Evolutionary conservation across 1,140 invertebrate genomes (phyloP), one percentile per base, ranked within the genome.

Genomic region (Macrobrachium rosenbergii): DNA sequence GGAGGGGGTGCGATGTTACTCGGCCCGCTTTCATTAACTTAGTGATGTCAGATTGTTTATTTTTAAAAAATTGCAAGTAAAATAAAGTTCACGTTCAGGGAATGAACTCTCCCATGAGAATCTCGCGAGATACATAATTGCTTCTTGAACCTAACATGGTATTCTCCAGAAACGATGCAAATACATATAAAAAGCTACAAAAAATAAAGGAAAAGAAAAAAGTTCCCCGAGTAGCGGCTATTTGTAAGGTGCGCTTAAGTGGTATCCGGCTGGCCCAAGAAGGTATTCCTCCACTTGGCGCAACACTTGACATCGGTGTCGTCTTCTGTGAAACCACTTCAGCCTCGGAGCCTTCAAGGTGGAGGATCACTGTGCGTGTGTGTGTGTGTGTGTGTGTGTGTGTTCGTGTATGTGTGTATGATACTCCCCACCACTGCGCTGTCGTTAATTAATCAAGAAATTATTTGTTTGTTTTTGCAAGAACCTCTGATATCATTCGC

Each of bases 181-280:
- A 10, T 52, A 52, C n/a, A n/a, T 52, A 52, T 52, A 52, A 52
- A 52, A 52, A 52, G 52, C 7, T 52, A 52, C 28, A 37, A 84
- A 76, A 63, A 77, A 72, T 84, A 75, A 84, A 84, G 67, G 77
- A 76, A 63, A 81, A 64, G 37, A 76, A 87, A 87, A 60, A 75
- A 87, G 45, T 58, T 67, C 63, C 21, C 81, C 84, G 81, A 87
- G 85, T 87, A 77, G 85, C 23, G 85, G 79, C 85, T 87, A 87
- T 87, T 87, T 87, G 85, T 87, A 87, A 87, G 85, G 76, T 81
- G 81, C 85, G 73, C 78, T 87, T 87, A 87, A 87, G 85, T 81
- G 85, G 77, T 87, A 87, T 87, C 85, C 85, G 85, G 85, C 81
- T 87, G 85, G 85, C 78, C 84, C 78, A 62, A 87, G 85, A 87